Base-by-base conservation (phyloP, 1,140 invertebrate genomes). In the Drosophila trapezifrons region DNA sequence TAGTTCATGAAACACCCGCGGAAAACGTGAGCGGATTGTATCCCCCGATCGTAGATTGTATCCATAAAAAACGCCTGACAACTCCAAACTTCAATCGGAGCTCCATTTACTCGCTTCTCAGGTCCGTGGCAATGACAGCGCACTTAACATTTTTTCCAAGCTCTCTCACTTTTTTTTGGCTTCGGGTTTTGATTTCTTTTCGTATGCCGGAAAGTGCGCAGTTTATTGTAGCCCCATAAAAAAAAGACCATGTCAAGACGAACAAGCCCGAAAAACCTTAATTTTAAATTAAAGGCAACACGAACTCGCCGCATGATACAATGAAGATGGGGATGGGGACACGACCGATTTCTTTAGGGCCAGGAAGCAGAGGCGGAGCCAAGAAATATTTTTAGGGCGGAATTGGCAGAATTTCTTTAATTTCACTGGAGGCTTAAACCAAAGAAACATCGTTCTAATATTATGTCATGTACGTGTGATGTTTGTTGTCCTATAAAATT, bases 101-200 rank as follows among this genome's bases (percentile, higher is more conserved):
- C 52, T 35, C 65, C 52, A 71, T 71, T 71, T 70, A 56, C 73
- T 45, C n/a, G 56, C 52, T 45, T 51, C 43, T 70, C 57, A 59
- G 51, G 63, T 76, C 56, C 51, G 43, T 43, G 62, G 57, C 60
- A 86, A 82, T 87, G 82, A 82, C 82, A 86, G 70, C 76, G 84
- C 83, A 87, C 83, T 86, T 80, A 75, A 86, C 80, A 79, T 81
- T 78, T 71, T 71, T 32, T 18, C 63, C 45, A 12, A 18, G 29
- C 27, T 43, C 22, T 42, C 29, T 46, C n/a, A 18, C 18, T 46
- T 45, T n/a, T 46, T 32, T 18, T 38, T 46, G 37, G 49, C 29
- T 52, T 52, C 18, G 51, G 60, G 60, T 58, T 77, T 70, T 57
- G 27, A 37, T 58, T 62, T 46, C 56, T 76, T 55, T 67, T 40